Evolutionary conservation across 2,888 invertebrate genomes (phyloP).

Genomic region (Drosophila histrio): DNA sequence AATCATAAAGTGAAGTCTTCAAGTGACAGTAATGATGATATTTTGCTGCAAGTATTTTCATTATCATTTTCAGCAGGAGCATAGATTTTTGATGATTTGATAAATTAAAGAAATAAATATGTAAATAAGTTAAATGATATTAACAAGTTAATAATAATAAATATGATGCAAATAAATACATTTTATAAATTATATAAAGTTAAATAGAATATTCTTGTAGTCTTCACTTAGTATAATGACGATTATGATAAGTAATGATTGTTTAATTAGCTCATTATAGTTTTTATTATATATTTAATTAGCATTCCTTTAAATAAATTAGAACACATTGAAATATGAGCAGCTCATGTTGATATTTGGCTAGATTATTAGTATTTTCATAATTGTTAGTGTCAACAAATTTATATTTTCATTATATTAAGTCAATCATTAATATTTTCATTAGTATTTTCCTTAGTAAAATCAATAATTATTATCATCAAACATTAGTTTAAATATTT

Average conservation of each 20-base stretch:
- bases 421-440: too few species aligned
- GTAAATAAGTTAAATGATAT: too few species aligned
- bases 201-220: too few species aligned
- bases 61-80: background rate
- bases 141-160: too few species aligned
- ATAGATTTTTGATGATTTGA: background rate
- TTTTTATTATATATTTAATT: background rate
- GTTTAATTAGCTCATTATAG: background rate
- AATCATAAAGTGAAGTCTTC: constrained; percentile 6
- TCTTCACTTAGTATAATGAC: too few species aligned
- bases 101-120: too few species aligned
- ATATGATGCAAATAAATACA: too few species aligned
- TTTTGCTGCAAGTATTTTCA: background rate
- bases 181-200: too few species aligned
- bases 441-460: background rate
- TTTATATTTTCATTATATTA: too few species aligned
- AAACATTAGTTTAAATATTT: too few species aligned
- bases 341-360: background rate
- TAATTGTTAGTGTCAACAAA: background rate
- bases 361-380: background rate
- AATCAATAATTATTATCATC: too few species aligned
- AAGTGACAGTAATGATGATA: background rate
- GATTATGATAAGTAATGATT: background rate
- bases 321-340: background rate
- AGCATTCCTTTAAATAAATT: background rate